Evolutionary conservation across 1,140 invertebrate species (phyloP), one percentile per base, ranked within the genome.

Genomic region (Drosophila nikananu): DNA sequence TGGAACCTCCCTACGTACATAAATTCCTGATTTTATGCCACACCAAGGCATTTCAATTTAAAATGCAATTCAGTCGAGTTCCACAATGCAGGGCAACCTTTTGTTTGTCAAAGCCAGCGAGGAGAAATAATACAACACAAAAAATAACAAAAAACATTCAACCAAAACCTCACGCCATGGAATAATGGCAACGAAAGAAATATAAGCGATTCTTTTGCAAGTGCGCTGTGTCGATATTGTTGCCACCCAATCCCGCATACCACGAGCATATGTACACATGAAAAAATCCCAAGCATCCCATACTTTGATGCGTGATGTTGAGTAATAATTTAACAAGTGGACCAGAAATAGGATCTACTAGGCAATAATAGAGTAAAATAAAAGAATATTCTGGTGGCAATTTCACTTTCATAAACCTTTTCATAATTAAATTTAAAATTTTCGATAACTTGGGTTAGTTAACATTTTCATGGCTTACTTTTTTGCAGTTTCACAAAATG

Each of bases 181-280:
- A 57, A 77, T 55, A 59, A 67, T 67, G 54, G 55, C 32, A 35
- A 48, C 37, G 42, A 61, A 77, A 25, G 52, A 64, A 59, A 76
- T 54, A 64, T 57, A 67, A 55, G 46, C 70, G 68, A 73, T 61
- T 61, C 71, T 73, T 51, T 55, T 77, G 41, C 63, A 77, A 75
- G 42, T 77, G 55, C 65, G 65, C 71, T 35, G n/a, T 51, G 67
- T 51, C 68, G 68, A 74, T 74, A 73, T 74, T 48, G 68, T 74
- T 44, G 55, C 70, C 44, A 25, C 39, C 67, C 37, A 19, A 68
- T 12, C 37, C n/a, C 65, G n/a, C 48, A 54, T 30, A 46, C 39
- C 37, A 67, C 46, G 49, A 68, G 64, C 49, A 68, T 71, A 71
- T 13, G 49, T 44, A 32, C 67, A 71, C 32, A 4, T 10, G 12